phyloP scores from a whole-genome alignment of 2,113 vertebrate genomes.

The Platichthys stellatus region DNA sequence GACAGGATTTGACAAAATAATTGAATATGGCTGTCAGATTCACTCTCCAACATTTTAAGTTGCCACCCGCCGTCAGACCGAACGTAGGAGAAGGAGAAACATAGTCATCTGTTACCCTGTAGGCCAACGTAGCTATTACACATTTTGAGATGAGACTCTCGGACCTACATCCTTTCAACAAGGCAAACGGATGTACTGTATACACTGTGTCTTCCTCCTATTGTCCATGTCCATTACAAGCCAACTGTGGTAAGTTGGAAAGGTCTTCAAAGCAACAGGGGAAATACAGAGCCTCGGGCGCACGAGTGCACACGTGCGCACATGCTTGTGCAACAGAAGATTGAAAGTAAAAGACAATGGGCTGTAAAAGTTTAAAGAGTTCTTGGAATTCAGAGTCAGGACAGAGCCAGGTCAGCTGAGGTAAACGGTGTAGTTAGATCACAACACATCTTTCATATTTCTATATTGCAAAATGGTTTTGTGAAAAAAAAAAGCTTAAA shows the following conservation, averaged over 20 bases:
- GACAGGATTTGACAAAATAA: too few relatives aligned
- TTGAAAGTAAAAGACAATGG: constrained; percentile 15
- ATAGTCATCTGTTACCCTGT: too few relatives aligned
- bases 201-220: constrained; percentile 30
- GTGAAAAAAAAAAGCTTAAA: too few relatives aligned
- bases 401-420: constrained; percentile 2
- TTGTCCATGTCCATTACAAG: constrained; percentile 52
- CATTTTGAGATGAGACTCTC: not conserved
- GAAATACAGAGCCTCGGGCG: constrained; percentile 23
- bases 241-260: not conserved
- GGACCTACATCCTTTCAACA: constrained; percentile 16
- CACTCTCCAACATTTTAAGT: too few relatives aligned
- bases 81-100: too few relatives aligned
- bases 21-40: too few relatives aligned
- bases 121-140: too few relatives aligned
- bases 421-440: not conserved
- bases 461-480: too few relatives aligned
- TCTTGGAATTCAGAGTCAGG: not conserved
- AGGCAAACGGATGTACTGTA: constrained; percentile 59
- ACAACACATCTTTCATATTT: too few relatives aligned
- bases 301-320: not conserved
- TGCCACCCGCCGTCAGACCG: too few relatives aligned
- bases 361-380: not conserved
- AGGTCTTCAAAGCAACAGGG: not conserved
- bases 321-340: not conserved